Evolutionary conservation across 2,113 vertebrate species (phyloP).

Genomic region (Pheucticus melanocephalus): DNA sequence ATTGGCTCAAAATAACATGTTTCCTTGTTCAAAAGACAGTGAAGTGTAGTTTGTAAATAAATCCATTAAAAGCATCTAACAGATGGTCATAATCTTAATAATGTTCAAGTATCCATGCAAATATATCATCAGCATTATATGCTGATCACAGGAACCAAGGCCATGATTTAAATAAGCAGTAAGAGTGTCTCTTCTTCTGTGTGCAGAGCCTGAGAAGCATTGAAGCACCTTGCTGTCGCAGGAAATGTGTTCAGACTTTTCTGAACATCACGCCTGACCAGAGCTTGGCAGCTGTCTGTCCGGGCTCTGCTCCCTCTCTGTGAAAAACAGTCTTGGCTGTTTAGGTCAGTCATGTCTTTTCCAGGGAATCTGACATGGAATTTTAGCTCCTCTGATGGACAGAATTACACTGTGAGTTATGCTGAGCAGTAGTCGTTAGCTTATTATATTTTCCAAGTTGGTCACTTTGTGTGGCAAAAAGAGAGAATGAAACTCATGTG

Average conservation of each 20-base stretch:
- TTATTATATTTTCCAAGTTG: background rate
- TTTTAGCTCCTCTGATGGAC: background rate
- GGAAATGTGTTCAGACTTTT: background rate
- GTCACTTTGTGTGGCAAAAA: background rate
- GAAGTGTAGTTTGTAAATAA: background rate
- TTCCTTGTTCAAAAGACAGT: background rate
- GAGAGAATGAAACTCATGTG: background rate
- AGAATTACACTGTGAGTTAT: background rate
- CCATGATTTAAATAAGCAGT: background rate
- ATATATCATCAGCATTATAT: background rate
- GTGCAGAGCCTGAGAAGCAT: background rate
- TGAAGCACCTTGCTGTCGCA: fast-evolving
- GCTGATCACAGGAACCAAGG: background rate
- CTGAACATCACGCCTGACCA: background rate
- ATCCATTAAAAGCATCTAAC: background rate
- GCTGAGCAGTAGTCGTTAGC: background rate
- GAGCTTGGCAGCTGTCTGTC: background rate
- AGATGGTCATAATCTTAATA: background rate
- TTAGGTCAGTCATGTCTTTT: background rate
- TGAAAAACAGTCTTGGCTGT: background rate
- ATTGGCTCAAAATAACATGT: background rate
- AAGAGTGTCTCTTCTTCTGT: background rate
- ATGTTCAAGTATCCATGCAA: background rate
- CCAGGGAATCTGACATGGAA: background rate
- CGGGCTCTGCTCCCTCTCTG: fast-evolving